These are phyloP conservation scores for Mormyrus hasselquistii DNA, from an alignment of 2,797 vertebrate species.

Conservation along the genomic window DNA sequence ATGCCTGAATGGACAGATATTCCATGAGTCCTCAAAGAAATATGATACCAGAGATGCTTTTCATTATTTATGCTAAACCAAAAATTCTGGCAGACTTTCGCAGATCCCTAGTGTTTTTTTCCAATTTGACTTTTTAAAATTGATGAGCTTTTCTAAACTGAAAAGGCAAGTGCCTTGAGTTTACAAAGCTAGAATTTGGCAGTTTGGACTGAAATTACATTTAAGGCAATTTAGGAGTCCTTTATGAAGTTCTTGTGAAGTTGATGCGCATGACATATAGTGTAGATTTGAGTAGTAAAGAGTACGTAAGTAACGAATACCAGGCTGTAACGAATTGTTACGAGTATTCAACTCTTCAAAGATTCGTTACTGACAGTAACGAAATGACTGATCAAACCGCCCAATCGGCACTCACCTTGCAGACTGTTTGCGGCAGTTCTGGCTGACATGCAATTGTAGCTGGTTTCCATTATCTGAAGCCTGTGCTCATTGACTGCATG, in stretches of 20 bases:
- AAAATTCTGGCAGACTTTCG: background rate
- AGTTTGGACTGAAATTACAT: constrained; percentile 51
- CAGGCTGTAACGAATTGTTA: no score
- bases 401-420: no score
- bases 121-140: background rate
- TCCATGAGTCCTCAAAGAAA: background rate
- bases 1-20: background rate
- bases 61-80: background rate
- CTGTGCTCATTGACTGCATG: no score
- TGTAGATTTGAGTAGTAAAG: no score
- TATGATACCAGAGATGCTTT: background rate
- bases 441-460: no score
- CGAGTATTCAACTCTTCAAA: no score
- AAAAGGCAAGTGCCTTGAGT: constrained; percentile 18
- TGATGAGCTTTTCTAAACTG: background rate
- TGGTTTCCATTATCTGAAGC: no score
- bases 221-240: constrained; percentile 48
- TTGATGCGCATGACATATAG: constrained; percentile 43
- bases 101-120: background rate
- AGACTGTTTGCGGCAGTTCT: no score
- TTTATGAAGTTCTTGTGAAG: constrained; percentile 51
- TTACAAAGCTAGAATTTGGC: constrained; percentile 42
- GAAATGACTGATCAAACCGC: no score
- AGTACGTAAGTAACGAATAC: no score
- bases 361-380: no score